Evolutionary conservation across 2,113 vertebrate species (phyloP), one percentile per base, ranked within the genome.

Genomic region (Empidonax traillii): DNA sequence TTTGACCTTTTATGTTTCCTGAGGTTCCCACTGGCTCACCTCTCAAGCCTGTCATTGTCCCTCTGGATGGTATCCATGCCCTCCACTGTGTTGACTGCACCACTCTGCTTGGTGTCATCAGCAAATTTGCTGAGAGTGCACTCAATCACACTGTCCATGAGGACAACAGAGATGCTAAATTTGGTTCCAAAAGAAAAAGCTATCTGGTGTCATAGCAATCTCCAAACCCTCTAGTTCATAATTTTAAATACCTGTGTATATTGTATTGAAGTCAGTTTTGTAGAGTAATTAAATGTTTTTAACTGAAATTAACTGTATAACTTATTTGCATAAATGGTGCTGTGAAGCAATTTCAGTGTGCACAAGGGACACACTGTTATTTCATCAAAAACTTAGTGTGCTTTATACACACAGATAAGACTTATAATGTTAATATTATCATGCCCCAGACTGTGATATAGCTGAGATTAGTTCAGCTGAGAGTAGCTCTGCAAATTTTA

Each of bases 271-370:
- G 68, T 85, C 63, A 90, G 17, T 94, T 97, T 82, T 91, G 30
- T 28, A 77, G 49, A 88, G 39, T 89, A 97, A 97, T 97, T 97
- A 97, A 97, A 94, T 27, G 51, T 89, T 90, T 85, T 97, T 93
- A 97, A 96, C 90, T 94, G 87, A 97, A 92, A 96, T 94, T 97
- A 97, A 94, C 77, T 88, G 46, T 55, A 52, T 87, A 87, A 81
- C n/a, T 91, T 95, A 97, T 96, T 96, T 97, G 81, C 91, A 96
- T 97, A 97, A 96, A 96, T 92, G 87, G 69, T 91, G 59, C 65
- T 89, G 55, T 71, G 97, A 97, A 95, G 94, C 63, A 92, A 85
- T 96, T 96, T 95, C 76, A 97, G 27, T 51, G 51, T 88, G 90
- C 94, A 65, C 71, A 71, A 76, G 91, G 77, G 93, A 86, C 28